phyloP scores from a whole-genome alignment of 37 sponge, comb jelly and placozoan species.

The Beroe forskalii region DNA sequence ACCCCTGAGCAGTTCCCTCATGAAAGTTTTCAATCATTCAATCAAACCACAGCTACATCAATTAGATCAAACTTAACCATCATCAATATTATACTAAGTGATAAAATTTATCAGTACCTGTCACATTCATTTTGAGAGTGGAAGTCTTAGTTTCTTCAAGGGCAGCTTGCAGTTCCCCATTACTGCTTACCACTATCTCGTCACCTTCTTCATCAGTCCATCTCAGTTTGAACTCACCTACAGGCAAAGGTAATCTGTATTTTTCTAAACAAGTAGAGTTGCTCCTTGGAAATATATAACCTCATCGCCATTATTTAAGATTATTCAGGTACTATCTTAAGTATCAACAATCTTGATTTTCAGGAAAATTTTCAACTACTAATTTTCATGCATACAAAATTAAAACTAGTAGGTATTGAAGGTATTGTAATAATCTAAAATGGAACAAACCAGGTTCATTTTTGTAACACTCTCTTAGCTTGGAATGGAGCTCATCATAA shows the following conservation, averaged over 20 bases:
- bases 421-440: no score
- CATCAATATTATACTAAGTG: no score
- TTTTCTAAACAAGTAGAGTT: no score
- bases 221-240: constrained; percentile 37
- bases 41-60: no score
- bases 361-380: no score
- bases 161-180: constrained; percentile 21
- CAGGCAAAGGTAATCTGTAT: not conserved
- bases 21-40: no score
- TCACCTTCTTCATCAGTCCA: constrained; percentile 46
- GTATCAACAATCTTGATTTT: not conserved
- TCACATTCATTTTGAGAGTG: constrained; percentile 27
- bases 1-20: no score
- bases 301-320: not conserved
- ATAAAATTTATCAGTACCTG: no score
- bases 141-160: constrained; percentile 23
- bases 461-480: constrained; percentile 24
- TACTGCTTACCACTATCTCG: constrained; percentile 57
- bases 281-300: no score
- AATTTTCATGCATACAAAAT: no score
- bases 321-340: not conserved
- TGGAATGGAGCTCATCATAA: not conserved
- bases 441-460: not conserved
- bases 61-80: no score
- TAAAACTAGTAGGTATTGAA: no score